Conservation (phyloP, 2,797 vertebrate genomes). For the Gymnothorax javanicus region DNA sequence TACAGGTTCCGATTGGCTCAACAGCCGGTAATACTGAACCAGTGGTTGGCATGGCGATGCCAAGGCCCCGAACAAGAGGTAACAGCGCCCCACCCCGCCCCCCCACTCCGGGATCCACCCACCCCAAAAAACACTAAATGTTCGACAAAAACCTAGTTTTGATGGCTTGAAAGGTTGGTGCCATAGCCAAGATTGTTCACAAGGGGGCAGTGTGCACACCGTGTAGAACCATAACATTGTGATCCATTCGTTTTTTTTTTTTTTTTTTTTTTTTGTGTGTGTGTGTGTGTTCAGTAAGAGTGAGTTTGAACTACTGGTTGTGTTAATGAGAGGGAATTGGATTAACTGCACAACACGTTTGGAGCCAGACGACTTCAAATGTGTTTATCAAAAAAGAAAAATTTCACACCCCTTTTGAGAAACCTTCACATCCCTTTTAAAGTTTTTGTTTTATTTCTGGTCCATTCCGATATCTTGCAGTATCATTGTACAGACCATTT, state of each 20-base stretch:
- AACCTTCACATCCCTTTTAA: not conserved
- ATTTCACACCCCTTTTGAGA: not conserved
- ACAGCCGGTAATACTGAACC: conserved; percentile 14
- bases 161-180: not conserved
- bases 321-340: not conserved
- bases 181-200: not conserved
- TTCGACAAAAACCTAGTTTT: not conserved
- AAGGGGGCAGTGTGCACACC: conserved; percentile 13
- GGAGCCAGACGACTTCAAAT: not conserved
- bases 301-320: not conserved
- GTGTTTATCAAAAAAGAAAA: not conserved
- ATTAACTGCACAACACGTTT: not conserved
- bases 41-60: conserved; percentile 3
- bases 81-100: conserved; percentile 1
- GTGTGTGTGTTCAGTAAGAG: not conserved
- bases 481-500: not conserved
- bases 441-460: not conserved
- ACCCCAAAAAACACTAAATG: not conserved
- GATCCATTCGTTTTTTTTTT: not conserved
- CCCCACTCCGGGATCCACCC: not conserved
- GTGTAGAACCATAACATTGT: not conserved
- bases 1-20: conserved; percentile 11
- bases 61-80: conserved; percentile 13
- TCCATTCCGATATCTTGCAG: not conserved
- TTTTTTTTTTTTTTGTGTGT: not conserved